A percentile compares a stretch with the other conserved stretches of the same genome.
Evolutionary conservation across 2,888 invertebrate genomes (phyloP).

Genomic region (Icerya purchasi): DNA sequence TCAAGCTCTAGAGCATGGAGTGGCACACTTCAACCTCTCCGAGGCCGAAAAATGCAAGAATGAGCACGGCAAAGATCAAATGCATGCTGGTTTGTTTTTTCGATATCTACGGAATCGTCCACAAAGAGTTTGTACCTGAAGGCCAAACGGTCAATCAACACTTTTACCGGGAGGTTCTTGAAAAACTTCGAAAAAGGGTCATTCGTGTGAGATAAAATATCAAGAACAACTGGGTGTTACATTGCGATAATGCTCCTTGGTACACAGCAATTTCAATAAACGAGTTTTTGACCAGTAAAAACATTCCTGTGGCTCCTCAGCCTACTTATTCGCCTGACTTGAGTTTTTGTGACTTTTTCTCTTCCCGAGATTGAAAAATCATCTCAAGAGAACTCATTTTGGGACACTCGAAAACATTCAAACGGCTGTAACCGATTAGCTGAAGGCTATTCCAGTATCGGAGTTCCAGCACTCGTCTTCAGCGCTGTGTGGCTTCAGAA

Average conservation of each 20-base stretch:
- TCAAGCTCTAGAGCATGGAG: neutral
- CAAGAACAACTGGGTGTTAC: neutral
- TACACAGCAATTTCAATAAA: neutral
- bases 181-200: neutral
- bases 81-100: neutral
- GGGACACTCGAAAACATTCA: neutral
- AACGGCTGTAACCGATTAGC: neutral
- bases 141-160: too few relatives aligned
- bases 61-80: neutral
- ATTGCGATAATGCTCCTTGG: neutral
- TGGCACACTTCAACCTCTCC: neutral
- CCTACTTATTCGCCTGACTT: neutral
- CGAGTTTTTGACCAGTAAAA: neutral
- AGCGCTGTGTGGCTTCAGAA: too few relatives aligned
- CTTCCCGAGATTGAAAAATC: neutral
- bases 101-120: neutral
- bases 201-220: neutral
- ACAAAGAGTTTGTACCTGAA: neutral
- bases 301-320: neutral
- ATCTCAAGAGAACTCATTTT: neutral
- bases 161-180: neutral
- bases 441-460: neutral
- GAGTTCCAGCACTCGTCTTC: neutral
- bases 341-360: neutral
- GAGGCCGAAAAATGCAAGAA: neutral